Evolutionary conservation across 2,888 invertebrate species (phyloP), one percentile per base, ranked within the genome.

Genomic region (Tinea pellionella): DNA sequence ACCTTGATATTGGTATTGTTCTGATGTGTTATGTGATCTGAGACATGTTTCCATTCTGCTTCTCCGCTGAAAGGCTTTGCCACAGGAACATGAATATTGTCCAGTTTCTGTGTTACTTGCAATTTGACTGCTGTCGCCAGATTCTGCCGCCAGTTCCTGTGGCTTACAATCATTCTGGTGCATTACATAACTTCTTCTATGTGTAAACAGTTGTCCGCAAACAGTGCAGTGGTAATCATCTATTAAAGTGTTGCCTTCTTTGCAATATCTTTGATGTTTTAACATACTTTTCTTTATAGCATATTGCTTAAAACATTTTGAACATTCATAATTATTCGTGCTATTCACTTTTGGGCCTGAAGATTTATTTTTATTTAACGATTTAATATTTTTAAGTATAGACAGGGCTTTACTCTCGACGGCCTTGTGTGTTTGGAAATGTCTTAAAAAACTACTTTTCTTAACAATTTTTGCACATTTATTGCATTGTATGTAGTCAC

Each of bases 21-120:
- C 63, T 32, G 67, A 75, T 3, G 74, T 62, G 15, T 76, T 77
- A 57, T 87, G 87, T 0, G 85, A 80, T 29, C 81, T 66, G 1
- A 83, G 64, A 63, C 87, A 87, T 0, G 83, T 81, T 61, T 86
- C 79, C 78, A 86, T 78, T 37, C 83, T 68, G 61, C 78, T 86
- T 29, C 78, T 68, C 1, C 87, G 67, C 60, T 72, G 73, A 43
- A 78, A 87, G 0, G 72, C 66, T 64, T 77, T 69, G 0, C 85
- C 83, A 61, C 87, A 87, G 7, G 80, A 80, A 61, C 87, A 87
- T 61, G 75, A 72, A 47, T 86, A 86, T 0, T 78, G 80, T 29
- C 42, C 30, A 4, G 11, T 3, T 1, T 15, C 51, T 18, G 2
- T 42, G 1, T 59, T 15, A 4, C 2, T 47, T 42, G 24, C 47